Percentiles rank a stretch among this genome's conserved stretches.
Evolutionary conservation across 2,113 vertebrate genomes (phyloP).

Genomic region (Plotosus lineatus): DNA sequence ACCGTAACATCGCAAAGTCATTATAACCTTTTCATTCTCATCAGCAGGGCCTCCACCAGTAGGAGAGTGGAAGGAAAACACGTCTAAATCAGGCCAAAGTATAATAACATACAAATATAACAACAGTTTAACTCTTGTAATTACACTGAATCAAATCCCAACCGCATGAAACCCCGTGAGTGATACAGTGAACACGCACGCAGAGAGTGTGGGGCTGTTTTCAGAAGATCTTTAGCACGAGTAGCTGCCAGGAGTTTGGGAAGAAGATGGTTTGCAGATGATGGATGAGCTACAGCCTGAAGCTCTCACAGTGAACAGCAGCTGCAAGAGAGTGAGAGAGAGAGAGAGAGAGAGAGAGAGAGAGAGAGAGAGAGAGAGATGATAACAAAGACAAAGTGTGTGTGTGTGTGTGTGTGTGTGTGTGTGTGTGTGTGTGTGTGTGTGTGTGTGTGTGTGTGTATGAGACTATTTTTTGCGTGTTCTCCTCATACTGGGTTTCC

Average conservation of each 20-base stretch:
- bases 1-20: neutral
- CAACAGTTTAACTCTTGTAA: neutral
- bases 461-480: too few species aligned
- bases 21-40: too few species aligned
- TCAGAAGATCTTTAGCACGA: constrained; percentile 3
- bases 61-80: neutral
- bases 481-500: too few species aligned
- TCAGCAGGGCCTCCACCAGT: neutral
- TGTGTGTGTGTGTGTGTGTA: too few species aligned
- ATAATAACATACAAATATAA: neutral
- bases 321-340: constrained; percentile 1
- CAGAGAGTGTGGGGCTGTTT: constrained; percentile 33
- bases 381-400: too few species aligned
- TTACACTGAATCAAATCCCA: neutral
- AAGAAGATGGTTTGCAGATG: constrained; percentile 51
- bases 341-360: neutral
- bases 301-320: constrained; percentile 12
- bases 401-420: too few species aligned
- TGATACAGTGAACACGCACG: neutral
- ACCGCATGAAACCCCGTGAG: neutral
- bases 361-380: neutral
- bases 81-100: neutral
- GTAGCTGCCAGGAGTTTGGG: constrained; percentile 35
- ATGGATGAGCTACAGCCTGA: constrained; percentile 8
- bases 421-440: too few species aligned